These are phyloP conservation scores for Clarias laeviceps DNA, from an alignment of 2,797 vertebrate genomes.

Conservation along the genomic window DNA sequence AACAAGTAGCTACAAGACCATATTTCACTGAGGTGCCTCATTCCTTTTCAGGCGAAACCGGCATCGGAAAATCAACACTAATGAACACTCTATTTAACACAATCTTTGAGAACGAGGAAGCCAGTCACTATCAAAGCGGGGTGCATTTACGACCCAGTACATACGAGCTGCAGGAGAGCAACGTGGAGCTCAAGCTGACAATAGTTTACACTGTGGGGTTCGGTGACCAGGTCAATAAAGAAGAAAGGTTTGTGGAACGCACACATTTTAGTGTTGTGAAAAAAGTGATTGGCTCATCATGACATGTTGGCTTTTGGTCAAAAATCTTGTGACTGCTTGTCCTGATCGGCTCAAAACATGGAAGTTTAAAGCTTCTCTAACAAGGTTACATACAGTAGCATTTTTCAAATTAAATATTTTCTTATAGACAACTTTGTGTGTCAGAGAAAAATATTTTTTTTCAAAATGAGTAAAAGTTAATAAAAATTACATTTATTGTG, in stretches of 20 bases:
- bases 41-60: slow-evolving; percentile 85
- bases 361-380: too few species aligned
- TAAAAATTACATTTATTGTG: too few species aligned
- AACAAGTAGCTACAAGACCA: neutral
- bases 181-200: slow-evolving; percentile 92
- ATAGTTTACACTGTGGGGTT: slow-evolving; percentile 94
- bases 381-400: too few species aligned
- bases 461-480: too few species aligned
- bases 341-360: too few species aligned
- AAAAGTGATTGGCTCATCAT: too few species aligned
- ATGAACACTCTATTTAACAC: slow-evolving; percentile 98
- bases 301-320: too few species aligned
- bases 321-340: too few species aligned
- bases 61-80: slow-evolving; percentile 94
- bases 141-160: slow-evolving; percentile 84
- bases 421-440: too few species aligned
- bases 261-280: neutral
- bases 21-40: neutral
- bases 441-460: too few species aligned
- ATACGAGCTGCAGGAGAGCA: slow-evolving; percentile 92
- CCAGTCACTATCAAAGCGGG: slow-evolving; percentile 83
- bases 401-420: too few species aligned
- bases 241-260: slow-evolving; percentile 78
- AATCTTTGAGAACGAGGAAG: slow-evolving; percentile 89
- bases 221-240: slow-evolving; percentile 97